Conservation (phyloP, 2,113 vertebrate species). For the Siniperca knerii region DNA sequence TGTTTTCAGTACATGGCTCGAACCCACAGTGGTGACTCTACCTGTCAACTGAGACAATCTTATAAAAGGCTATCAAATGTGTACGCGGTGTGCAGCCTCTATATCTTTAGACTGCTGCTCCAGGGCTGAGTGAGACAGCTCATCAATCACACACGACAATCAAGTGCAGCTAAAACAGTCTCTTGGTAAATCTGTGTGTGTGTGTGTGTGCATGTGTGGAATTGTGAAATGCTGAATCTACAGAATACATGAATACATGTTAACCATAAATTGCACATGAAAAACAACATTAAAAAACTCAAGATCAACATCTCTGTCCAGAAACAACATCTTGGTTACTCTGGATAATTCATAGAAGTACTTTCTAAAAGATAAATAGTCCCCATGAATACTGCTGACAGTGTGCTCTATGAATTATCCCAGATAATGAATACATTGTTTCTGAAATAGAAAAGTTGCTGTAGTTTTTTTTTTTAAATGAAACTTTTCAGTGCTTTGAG, state of each 20-base stretch:
- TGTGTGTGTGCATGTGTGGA: conserved; percentile 18
- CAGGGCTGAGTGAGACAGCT: conserved; percentile 37
- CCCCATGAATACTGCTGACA: not conserved
- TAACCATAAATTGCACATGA: conserved; percentile 4
- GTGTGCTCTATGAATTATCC: not conserved
- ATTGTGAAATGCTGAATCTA: conserved; percentile 44
- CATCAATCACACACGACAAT: conserved; percentile 66
- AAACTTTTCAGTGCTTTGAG: not conserved
- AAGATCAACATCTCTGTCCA: not conserved
- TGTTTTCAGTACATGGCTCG: conserved; percentile 11
- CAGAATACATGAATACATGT: conserved; percentile 28
- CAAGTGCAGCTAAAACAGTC: conserved; percentile 46
- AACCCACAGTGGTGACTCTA: conserved; percentile 23
- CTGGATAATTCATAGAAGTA: not conserved
- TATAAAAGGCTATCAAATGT: conserved; percentile 60
- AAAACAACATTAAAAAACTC: not conserved
- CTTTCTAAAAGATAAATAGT: not conserved
- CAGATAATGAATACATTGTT: not conserved
- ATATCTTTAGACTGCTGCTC: conserved; percentile 48
- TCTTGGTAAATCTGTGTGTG: conserved; percentile 28
- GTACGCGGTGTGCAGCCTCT: conserved; percentile 18
- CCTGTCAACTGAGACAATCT: conserved; percentile 52
- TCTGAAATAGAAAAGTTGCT: not conserved
- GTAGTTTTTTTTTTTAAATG: not conserved
- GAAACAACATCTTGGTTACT: not conserved